Evolutionary conservation across 2,797 vertebrate species (phyloP).

Genomic region (Sylvilagus floridanus): DNA sequence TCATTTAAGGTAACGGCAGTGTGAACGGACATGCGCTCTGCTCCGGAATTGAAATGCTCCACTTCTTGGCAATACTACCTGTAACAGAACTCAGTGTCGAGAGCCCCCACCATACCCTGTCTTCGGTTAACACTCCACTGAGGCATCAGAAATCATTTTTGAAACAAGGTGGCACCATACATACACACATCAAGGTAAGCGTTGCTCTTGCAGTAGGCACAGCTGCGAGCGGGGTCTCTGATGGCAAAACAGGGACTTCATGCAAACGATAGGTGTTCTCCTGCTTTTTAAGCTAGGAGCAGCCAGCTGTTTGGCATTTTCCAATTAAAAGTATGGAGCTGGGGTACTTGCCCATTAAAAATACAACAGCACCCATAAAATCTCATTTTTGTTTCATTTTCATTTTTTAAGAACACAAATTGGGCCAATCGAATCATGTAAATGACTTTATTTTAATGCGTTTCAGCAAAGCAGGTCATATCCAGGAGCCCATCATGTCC

Average conservation of each 20-base stretch:
- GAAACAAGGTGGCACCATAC: not conserved
- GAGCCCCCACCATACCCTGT: not conserved
- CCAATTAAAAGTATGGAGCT: not conserved
- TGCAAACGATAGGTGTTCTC: not conserved
- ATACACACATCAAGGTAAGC: fast-evolving
- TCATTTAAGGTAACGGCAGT: not conserved
- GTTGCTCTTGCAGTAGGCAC: not conserved
- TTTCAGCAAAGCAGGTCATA: conserved; percentile 39
- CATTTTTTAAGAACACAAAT: conserved; percentile 68
- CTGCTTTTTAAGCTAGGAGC: not conserved
- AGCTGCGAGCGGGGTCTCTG: not conserved
- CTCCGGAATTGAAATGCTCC: not conserved
- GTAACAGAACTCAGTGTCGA: fast-evolving
- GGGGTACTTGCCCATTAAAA: not conserved
- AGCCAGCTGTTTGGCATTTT: conserved; percentile 21
- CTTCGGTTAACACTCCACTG: not conserved
- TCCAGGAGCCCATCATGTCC: not conserved
- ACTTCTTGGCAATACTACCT: not conserved
- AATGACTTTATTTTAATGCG: conserved; percentile 50
- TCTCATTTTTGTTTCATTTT: not conserved
- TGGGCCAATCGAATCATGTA: conserved; percentile 59
- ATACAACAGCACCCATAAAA: not conserved
- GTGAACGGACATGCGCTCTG: fast-evolving
- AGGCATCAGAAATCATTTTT: too few species aligned
- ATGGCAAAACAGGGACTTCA: not conserved